Conservation (phyloP, 2,888 invertebrate genomes). For the Priocnemis perturbator region DNA sequence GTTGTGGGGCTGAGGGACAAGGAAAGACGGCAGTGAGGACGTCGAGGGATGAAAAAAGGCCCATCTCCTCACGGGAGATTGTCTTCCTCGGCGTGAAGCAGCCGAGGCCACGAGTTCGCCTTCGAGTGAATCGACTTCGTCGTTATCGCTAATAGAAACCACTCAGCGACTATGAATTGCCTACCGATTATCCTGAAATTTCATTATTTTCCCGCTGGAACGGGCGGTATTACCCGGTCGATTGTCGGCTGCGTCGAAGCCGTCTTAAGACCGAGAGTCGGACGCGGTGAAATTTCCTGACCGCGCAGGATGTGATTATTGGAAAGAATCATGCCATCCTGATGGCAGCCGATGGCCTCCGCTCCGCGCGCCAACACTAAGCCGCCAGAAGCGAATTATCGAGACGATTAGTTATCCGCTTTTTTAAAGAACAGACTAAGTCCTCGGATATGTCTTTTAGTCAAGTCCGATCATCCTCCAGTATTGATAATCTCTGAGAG, state of each 20-base stretch:
- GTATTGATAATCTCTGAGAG: too few relatives aligned
- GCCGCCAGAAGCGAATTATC: too few relatives aligned
- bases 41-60: conserved; percentile 46
- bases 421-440: too few relatives aligned
- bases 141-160: conserved; percentile 62
- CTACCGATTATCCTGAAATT: conserved; percentile 73
- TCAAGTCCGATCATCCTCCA: too few relatives aligned
- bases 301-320: conserved; percentile 32
- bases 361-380: too few relatives aligned
- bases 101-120: conserved; percentile 4
- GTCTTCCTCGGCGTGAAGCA: conserved; percentile 64
- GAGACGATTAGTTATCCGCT: too few relatives aligned
- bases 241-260: conserved; percentile 22
- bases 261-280: conserved; percentile 14
- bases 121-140: conserved; percentile 33
- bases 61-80: conserved; percentile 75
- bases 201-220: conserved; percentile 69
- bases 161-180: conserved; percentile 70
- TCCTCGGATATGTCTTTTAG: too few relatives aligned
- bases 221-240: conserved; percentile 18
- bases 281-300: conserved; percentile 45
- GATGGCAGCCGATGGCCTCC: conserved; percentile 13
- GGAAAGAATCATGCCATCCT: conserved; percentile 27
- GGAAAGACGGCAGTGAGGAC: conserved; percentile 9
- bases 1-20: conserved; percentile 25